Evolutionary conservation across 2,888 invertebrate species (phyloP), one percentile per base, ranked within the genome.

Genomic region (Leucozona laternaria): DNA sequence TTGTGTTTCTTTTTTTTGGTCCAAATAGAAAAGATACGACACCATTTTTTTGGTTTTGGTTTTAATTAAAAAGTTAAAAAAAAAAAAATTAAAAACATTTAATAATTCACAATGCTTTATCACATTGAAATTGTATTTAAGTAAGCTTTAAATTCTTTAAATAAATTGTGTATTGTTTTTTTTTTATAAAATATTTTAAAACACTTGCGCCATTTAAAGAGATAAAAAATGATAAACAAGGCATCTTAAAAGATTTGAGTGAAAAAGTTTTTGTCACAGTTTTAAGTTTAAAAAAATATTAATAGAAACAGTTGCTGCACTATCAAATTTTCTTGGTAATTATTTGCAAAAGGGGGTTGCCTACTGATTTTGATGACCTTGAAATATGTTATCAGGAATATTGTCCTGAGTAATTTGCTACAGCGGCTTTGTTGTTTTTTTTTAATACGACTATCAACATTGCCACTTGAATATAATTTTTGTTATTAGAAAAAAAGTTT

Each of bases 261-360:
- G 66, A 66, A 66, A 50, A 50, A 17, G 22, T 68, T 58, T 58
- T 68, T 68, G 68, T 68, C 68, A 68, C 68, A 68, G 68, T 68
- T 68, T 68, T 68, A 68, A 58, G 43, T 72, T 71, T 31, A 57
- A 58, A 70, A 68, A 60, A 25, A 66, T 48, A n/a, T 25, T 40
- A 60, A 31, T 71, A 71, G 78, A 70, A 70, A 60, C 71, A 60
- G 60, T 60, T 60, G 62, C 71, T 79, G 34, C 64, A 64, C 77
- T 68, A 70, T 77, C 37, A 37, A 60, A 60, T 77, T 73, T 37
- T 73, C 60, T 53, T 73, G 50, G 37, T 50, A 73, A 68, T 68
- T 68, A 68, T 50, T 68, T 68, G 68, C 68, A 68, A 68, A 68
- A 68, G 68, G 68, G 68, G 68, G 68, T 68, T 68, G 68, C 68